Evolutionary conservation across 2,888 invertebrate genomes (phyloP), one percentile per base, ranked within the genome.

Genomic region (Drosophila vallismaia): DNA sequence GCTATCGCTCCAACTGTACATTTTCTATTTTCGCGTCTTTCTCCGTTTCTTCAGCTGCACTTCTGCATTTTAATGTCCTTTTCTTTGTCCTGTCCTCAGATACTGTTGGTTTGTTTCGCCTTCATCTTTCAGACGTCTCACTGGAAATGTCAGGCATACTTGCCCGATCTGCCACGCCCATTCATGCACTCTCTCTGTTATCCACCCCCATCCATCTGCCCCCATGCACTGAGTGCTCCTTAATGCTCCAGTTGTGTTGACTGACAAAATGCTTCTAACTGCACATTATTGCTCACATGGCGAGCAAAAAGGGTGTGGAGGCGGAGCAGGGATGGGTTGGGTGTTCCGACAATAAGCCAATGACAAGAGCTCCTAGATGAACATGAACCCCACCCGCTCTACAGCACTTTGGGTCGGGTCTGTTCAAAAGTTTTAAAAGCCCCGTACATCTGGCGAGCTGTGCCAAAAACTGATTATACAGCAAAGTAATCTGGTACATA

Each of bases 261-360:
- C 63, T 72, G 75, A 75, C 81, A 84, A 77, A 80, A 77, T 75
- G 82, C 69, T 69, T 62, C 78, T 69, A 72, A 72, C 68, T 69
- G 75, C 66, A 80, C 75, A 80, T 78, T 78, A 75, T 68, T 69
- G 69, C 69, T 60, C 60, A 40, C 62, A 62, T 60, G 62, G 62
- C 62, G 31, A 44, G 62, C 14, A 7, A 9, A 14, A 7, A 14
- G 40, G 5, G 40, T 6, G 8, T 6, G 8, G 3, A 6, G 42
- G 4, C 4, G 42, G 19, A 8, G 40, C 7, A 19, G 4, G 40
- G 33, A 29, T 44, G 29, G 29, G 58, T 31, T 44, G 60, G 46
- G 46, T 28, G 26, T 14, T 36, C 60, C 46, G 60, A 60, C 60
- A 60, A 60, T 60, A 60, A 60, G 60, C 60, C 46, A 60, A 59